Percentiles rank a stretch among this genome's conserved stretches.
These are phyloP conservation scores for Mesochorus sp. DNA, from an alignment of 2,888 invertebrate species.

Conservation along the genomic window DNA sequence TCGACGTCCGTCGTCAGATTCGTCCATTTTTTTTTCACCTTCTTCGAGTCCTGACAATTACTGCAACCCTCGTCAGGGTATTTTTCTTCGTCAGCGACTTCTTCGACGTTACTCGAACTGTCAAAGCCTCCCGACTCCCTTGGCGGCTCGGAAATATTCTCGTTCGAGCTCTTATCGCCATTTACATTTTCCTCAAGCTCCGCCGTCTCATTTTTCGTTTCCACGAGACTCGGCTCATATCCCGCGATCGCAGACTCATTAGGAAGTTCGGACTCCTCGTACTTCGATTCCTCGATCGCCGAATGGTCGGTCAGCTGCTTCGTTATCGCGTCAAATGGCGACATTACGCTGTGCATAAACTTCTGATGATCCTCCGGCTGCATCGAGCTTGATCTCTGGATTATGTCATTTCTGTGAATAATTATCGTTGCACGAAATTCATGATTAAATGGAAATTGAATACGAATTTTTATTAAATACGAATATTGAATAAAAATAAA, in stretches of 20 bases:
- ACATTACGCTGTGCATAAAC: conserved; percentile 70
- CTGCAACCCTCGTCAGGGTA: conserved; percentile 29
- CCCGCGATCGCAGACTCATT: conserved; percentile 55
- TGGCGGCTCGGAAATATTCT: not conserved
- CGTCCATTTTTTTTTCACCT: conserved; percentile 21
- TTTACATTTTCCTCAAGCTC: conserved; percentile 39
- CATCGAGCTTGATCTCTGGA: conserved; percentile 71
- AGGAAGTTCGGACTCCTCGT: conserved; percentile 54
- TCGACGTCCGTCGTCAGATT: conserved; percentile 67
- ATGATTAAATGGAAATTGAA: no score
- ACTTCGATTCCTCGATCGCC: conserved; percentile 69
- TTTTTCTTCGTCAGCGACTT: conserved; percentile 24
- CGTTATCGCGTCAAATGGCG: conserved; percentile 75
- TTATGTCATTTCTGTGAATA: conserved; percentile 72
- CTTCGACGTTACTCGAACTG: not conserved
- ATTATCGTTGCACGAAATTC: no score
- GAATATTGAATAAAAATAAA: no score
- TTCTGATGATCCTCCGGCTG: conserved; percentile 68
- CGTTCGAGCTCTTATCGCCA: conserved; percentile 16
- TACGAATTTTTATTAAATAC: no score
- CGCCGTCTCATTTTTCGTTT: conserved; percentile 53
- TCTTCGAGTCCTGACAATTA: conserved; percentile 27
- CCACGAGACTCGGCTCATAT: conserved; percentile 67
- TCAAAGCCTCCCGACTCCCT: conserved; percentile 38
- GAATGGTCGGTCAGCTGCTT: conserved; percentile 75